Evolutionary conservation across 1,140 invertebrate species (phyloP).

Genomic region (Bombus pyrosoma): DNA sequence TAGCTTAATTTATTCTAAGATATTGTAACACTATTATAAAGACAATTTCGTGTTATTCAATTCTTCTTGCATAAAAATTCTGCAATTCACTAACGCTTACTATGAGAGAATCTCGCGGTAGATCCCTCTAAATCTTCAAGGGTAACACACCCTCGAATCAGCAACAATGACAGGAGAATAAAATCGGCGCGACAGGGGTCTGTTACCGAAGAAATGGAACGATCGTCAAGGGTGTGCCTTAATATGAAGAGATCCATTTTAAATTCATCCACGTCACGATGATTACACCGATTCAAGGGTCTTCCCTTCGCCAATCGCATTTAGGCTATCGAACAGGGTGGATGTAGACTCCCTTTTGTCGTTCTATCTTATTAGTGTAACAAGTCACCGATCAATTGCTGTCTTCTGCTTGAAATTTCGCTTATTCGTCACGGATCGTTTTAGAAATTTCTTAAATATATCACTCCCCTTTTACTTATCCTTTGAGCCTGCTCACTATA

Average conservation of each 20-base stretch:
- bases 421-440: slow-evolving; percentile 34
- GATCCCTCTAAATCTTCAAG: background rate
- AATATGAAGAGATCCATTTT: slow-evolving; percentile 39
- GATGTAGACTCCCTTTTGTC: slow-evolving; percentile 5
- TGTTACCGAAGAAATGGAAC: background rate
- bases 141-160: background rate
- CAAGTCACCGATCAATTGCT: slow-evolving; percentile 40
- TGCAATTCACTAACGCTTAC: background rate
- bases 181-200: background rate
- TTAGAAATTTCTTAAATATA: background rate
- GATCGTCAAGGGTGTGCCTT: background rate
- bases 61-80: background rate
- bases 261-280: slow-evolving; percentile 52
- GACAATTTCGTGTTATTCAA: background rate
- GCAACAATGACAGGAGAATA: background rate
- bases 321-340: background rate
- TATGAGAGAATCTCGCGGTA: background rate
- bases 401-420: slow-evolving; percentile 16
- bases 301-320: slow-evolving; percentile 33
- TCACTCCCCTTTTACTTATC: background rate
- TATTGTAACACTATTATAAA: background rate
- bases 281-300: slow-evolving; percentile 43
- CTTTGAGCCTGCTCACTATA: background rate
- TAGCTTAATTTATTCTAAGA: no score
- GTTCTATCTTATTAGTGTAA: slow-evolving; percentile 55